Evolutionary conservation across 1,140 invertebrate species (phyloP).

Genomic region (Aphelinus certus): DNA sequence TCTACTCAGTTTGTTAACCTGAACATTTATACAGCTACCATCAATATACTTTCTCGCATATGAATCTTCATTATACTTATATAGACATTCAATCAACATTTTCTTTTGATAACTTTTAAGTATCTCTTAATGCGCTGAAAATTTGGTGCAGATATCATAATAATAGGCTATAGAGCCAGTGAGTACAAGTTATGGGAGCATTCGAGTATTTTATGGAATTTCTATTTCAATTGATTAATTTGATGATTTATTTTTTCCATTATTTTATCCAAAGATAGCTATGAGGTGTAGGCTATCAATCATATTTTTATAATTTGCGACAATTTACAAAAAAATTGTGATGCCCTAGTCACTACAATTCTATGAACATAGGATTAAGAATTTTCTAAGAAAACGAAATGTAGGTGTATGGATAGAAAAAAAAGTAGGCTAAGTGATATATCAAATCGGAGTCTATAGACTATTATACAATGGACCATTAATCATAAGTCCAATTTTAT

Average conservation of each 20-base stretch:
- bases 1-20: no score
- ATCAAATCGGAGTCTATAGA: slow-evolving; percentile 14
- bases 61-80: no score
- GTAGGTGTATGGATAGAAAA: background rate
- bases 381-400: slow-evolving; percentile 1
- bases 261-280: slow-evolving; percentile 15
- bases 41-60: no score
- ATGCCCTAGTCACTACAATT: background rate
- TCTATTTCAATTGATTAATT: no score
- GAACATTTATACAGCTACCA: no score
- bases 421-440: slow-evolving; percentile 11
- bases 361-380: slow-evolving; percentile 11
- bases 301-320: background rate
- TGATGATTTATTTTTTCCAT: background rate
- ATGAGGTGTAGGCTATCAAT: background rate
- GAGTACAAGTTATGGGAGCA: no score
- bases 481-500: slow-evolving; percentile 42
- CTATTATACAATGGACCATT: slow-evolving; percentile 8
- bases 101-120: no score
- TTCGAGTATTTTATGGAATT: no score
- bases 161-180: no score
- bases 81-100: no score
- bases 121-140: no score
- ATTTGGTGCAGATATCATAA: no score
- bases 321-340: background rate